Conservation (phyloP, 2,797 vertebrate genomes). For the Tolypeutes matacus region DNA sequence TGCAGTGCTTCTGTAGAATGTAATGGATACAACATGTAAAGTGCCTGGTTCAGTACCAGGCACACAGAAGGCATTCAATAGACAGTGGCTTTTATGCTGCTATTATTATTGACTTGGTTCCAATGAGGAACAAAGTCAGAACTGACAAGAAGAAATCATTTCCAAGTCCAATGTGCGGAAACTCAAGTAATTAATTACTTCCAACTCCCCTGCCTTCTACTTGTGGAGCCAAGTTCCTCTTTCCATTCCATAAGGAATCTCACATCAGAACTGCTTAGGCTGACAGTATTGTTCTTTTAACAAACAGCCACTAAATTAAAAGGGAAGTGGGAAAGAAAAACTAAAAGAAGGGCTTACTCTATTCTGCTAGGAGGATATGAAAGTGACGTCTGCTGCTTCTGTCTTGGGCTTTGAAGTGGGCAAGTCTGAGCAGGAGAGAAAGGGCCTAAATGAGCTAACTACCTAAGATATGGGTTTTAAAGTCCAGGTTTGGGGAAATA, state of each 20-base stretch:
- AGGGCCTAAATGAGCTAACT: background rate
- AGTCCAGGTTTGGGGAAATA: background rate
- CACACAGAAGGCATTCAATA: background rate
- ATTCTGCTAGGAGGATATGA: constrained; percentile 37
- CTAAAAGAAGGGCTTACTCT: background rate
- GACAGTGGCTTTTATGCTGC: background rate
- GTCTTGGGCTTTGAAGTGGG: constrained; percentile 13
- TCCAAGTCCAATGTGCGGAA: constrained; percentile 1
- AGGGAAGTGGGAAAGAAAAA: constrained; percentile 45
- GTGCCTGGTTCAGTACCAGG: background rate
- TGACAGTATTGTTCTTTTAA: background rate
- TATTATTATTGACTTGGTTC: too few relatives aligned
- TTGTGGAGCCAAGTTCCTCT: constrained; percentile 11
- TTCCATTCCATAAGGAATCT: background rate
- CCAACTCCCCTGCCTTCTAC: background rate
- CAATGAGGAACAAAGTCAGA: background rate
- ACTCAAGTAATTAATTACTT: constrained; percentile 54
- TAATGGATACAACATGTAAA: background rate
- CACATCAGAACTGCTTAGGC: constrained; percentile 2
- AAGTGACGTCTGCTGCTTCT: constrained; percentile 26
- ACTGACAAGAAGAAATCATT: constrained; percentile 44
- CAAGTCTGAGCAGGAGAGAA: background rate
- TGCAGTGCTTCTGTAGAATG: background rate
- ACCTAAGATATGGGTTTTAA: background rate
- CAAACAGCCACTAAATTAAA: constrained; percentile 52